A percentile compares a stretch with the other conserved stretches of the same genome.
These are phyloP conservation scores for Parauchenoglanis punctatus DNA, from an alignment of 2,797 vertebrate species.

Conservation along the genomic window DNA sequence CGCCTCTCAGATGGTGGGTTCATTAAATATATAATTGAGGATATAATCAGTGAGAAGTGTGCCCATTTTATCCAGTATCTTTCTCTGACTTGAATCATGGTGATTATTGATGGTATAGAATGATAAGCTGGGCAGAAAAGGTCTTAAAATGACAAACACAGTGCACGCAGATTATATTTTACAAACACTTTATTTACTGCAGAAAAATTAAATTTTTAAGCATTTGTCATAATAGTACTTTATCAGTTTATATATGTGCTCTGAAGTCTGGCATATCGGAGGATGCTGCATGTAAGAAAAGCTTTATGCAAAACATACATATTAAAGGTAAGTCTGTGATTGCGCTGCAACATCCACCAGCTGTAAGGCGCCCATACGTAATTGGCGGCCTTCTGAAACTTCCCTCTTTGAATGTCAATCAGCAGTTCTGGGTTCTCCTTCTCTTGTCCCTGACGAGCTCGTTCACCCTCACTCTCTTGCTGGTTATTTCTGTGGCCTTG, in stretches of 20 bases:
- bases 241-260: not conserved
- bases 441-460: conserved; percentile 76
- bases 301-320: conserved; percentile 5
- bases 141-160: conserved; percentile 5
- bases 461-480: conserved; percentile 75
- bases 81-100: not conserved
- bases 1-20: conserved; percentile 86
- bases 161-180: not conserved
- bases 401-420: conserved; percentile 41
- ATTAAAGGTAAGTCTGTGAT: conserved; percentile 9
- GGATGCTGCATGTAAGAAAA: not conserved
- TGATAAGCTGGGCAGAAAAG: not conserved
- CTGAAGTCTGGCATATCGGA: not conserved
- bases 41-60: not conserved
- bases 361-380: not conserved
- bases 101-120: not conserved
- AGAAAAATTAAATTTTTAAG: not conserved
- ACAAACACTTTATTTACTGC: conserved; percentile 32
- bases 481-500: conserved; percentile 69
- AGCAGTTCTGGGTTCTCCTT: conserved; percentile 82
- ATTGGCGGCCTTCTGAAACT: not conserved
- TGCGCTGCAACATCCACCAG: not conserved
- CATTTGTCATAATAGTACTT: not conserved
- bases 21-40: not conserved
- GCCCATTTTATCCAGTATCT: not conserved